Evolutionary conservation across 2,888 invertebrate species (phyloP), one percentile per base, ranked within the genome.

Genomic region (Panorpa germanica): DNA sequence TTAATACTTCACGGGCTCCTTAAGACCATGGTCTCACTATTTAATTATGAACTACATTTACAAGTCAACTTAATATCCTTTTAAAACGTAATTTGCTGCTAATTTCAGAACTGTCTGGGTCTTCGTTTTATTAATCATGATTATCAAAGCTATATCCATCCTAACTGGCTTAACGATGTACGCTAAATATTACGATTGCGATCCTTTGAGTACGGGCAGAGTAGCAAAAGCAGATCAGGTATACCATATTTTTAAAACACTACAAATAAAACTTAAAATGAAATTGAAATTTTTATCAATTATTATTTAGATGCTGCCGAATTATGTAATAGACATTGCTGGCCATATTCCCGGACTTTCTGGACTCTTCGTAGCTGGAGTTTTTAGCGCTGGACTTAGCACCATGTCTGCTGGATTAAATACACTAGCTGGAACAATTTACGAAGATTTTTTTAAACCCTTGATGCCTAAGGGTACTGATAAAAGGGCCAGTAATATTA

Each of bases 401-500:
- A 60, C 63, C 2, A 51, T 63, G 27, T 63, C 62, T 2, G 57
- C 61, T 1, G 58, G 57, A 3, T 43, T 63, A 26, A 64, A 63
- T 41, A 56, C 62, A 3, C 41, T 64, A 30, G 51, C 62, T 3
- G 61, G 61, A 4, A 55, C 58, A 3, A 49, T 57, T 3, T 44
- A 59, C 20, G 52, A 60, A 39, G 63, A 63, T 39, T 47, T 60
- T 11, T 39, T 63, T 8, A 48, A 47, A 35, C 45, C 34, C 7
- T 43, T 42, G 24, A 35, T 37, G 9, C 43, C 45, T 14, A 40
- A 54, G 34, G 34, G 43, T 3, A 52, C 53, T 21, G 38, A 44
- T 13, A 46, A 44, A 33, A 32, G 37, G 4, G 40, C 43, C 9
- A 43, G 43, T 24, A 38, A 40, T 20, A 35, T 41, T 5, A 40